Base-by-base conservation (phyloP, 1,140 invertebrate genomes). In the Chlorops oryzae region DNA sequence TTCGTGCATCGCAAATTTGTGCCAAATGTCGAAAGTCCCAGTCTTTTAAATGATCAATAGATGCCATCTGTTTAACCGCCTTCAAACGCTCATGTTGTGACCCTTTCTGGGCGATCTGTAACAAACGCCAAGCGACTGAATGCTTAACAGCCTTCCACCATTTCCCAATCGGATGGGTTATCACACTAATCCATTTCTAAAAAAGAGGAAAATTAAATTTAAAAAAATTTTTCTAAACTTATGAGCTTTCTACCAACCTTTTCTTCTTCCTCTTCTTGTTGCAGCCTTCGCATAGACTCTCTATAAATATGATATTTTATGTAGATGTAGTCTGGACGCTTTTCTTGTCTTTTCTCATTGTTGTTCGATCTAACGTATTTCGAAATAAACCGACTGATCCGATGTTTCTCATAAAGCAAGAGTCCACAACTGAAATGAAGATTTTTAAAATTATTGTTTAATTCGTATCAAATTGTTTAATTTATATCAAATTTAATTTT, bases 11-110 rank as follows among this genome's bases (percentile, higher is more conserved):
- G 52, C 81, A 77, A 61, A 79, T 80, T 65, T 83, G 81, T 4
- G 82, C 81, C 49, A 84, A 72, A 47, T 81, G 75, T 20, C 68
- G 65, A 69, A 76, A 83, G 43, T 83, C 79, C 80, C 80, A 83
- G 53, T 80, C 75, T 57, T 72, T 72, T 0, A 72, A 54, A 39
- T 72, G 68, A 57, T 71, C 68, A 52, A 72, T 71, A 45, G 61
- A 62, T 2, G 72, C 65, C 7, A 78, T 55, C 41, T 72, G 64
- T 37, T 70, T 63, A 3, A 76, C 58, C 5, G 76, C 76, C 47
- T 74, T 76, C 4, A 69, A 53, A 5, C 75, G 63, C 28, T 74
- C 61, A 50, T 64, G 56, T 40, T 63, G 56, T 23, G 63, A 65
- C n/a, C 74, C 72, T 20, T 55, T 72, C 54, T 69, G 66, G 17